Conservation (phyloP, 2,797 vertebrate species). For the Periophthalmus magnuspinnatus region DNA sequence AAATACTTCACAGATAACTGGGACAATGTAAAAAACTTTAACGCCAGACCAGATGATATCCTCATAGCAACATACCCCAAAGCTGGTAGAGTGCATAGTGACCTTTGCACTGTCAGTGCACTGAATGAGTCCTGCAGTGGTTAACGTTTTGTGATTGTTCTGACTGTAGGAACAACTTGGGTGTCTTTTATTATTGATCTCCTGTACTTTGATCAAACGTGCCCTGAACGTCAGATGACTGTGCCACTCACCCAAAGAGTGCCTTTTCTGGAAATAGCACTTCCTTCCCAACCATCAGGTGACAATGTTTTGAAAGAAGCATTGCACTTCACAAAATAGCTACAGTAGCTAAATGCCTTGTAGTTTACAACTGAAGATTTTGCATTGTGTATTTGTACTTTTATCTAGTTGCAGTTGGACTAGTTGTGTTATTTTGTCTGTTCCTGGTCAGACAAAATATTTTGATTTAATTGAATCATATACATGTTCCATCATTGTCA, state of each 20-base stretch:
- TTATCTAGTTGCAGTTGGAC: too few relatives aligned
- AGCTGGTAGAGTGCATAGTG: conserved; percentile 53
- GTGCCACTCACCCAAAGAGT: conserved; percentile 59
- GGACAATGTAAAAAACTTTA: conserved; percentile 66
- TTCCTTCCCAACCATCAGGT: conserved; percentile 31
- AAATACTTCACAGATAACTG: conserved; percentile 67
- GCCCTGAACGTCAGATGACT: conserved; percentile 47
- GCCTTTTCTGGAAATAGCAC: conserved; percentile 64
- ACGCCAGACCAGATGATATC: conserved; percentile 71
- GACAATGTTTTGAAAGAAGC: background rate
- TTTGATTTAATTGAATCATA: background rate
- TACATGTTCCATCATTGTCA: background rate
- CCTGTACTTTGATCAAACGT: conserved; percentile 57
- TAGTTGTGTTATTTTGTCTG: too few relatives aligned
- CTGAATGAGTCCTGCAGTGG: background rate
- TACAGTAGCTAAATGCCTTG: background rate
- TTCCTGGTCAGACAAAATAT: too few relatives aligned
- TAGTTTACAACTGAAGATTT: too few relatives aligned
- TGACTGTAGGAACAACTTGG: conserved; percentile 69
- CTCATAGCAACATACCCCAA: conserved; percentile 70
- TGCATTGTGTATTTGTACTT: too few relatives aligned
- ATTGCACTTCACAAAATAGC: too few relatives aligned
- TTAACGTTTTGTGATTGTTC: conserved; percentile 13
- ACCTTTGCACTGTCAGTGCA: background rate
- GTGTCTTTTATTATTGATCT: conserved; percentile 69